Evolutionary conservation across 2,888 invertebrate species (phyloP), one percentile per base, ranked within the genome.

Genomic region (Rhagium mordax): DNA sequence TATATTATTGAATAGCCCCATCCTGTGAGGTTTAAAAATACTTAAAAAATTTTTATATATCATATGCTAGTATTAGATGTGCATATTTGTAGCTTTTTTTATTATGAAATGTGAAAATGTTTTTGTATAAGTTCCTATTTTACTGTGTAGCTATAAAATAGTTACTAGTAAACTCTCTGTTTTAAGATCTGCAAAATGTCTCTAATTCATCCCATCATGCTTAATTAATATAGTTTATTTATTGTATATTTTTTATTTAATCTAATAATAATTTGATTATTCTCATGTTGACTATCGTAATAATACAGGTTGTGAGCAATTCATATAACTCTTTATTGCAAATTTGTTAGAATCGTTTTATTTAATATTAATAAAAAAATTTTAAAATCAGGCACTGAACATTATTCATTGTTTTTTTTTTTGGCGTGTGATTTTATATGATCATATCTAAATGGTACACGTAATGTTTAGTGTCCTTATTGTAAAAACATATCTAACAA

Each of bases 241-340:
- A 21, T 62, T 27, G 20, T 51, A 53, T 3, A 33, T 29, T 51
- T 53, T 53, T 65, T 20, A 20, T 64, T 10, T 49, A 10, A 20
- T 18, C n/a, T 49, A 29, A 60, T 29, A 13, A 33, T 51, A 29
- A 21, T 24, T 64, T 62, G 8, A 27, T 24, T 49, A 24, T 53
- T 53, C n/a, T 65, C 65, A 65, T 65, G 65, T 65, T 65, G 65
- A 65, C 65, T 65, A 65, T 65, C 65, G 33, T 65, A 65, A 53
- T 65, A 65, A 16, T 65, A 53, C 64, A 53, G 65, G 65, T 65
- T 65, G 53, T 65, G 53, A 65, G 29, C 49, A 51, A 24, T 49
- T 47, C 27, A 61, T 48, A 18, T 29, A 59, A 59, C 33, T 33
- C 20, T 16, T 57, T 57, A 59, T 59, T 33, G 13, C 18, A 33